phyloP scores from a whole-genome alignment of 1,140 invertebrate genomes.

The Leptopilina boulardi region DNA sequence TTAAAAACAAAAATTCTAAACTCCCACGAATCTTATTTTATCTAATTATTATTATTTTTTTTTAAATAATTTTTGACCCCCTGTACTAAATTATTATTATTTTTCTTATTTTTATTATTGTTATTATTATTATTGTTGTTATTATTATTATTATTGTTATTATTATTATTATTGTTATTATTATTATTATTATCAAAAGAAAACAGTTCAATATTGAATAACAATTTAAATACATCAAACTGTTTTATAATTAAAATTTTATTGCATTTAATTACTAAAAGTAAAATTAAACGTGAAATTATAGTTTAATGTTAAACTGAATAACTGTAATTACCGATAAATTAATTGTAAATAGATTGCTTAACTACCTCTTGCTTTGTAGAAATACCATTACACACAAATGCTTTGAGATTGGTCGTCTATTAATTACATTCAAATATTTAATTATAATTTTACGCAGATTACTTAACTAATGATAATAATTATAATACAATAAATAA shows the following conservation, averaged over 20 bases:
- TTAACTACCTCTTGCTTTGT: conserved; percentile 7
- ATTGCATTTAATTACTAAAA: not conserved
- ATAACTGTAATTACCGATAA: conserved; percentile 11
- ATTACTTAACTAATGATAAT: not conserved
- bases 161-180: too few relatives aligned
- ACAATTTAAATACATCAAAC: not conserved
- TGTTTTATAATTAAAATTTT: not conserved
- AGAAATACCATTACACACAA: not conserved
- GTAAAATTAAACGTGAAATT: not conserved
- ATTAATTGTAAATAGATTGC: conserved; percentile 16
- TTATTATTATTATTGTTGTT: too few relatives aligned
- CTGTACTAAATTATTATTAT: too few relatives aligned
- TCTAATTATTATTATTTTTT: too few relatives aligned
- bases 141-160: too few relatives aligned
- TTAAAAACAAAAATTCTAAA: too few relatives aligned
- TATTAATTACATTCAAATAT: not conserved
- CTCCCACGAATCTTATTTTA: too few relatives aligned
- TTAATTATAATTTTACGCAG: not conserved
- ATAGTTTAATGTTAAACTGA: not conserved
- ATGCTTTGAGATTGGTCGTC: not conserved
- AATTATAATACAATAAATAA: too few relatives aligned
- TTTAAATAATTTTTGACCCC: too few relatives aligned
- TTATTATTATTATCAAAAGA: too few relatives aligned
- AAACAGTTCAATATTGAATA: too few relatives aligned
- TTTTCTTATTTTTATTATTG: too few relatives aligned